A percentile compares a stretch with the other conserved stretches of the same genome.
phyloP scores from a whole-genome alignment of 1,140 invertebrate species.

The Papilio helenus region DNA sequence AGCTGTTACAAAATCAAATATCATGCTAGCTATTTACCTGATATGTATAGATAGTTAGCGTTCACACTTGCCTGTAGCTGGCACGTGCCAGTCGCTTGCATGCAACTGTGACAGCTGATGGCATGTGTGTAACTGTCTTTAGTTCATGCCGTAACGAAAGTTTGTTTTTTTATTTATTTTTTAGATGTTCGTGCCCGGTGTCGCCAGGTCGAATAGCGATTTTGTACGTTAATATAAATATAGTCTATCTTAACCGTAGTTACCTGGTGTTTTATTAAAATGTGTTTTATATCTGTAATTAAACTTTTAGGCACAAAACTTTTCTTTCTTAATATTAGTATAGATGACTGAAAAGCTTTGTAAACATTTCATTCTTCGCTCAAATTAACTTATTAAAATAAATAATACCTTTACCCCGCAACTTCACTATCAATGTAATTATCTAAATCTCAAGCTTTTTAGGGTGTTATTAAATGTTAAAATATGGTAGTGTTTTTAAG shows the following conservation, averaged over 20 bases:
- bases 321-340: not conserved
- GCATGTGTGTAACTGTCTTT: no score
- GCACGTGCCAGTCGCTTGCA: no score
- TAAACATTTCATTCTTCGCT: not conserved
- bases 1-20: no score
- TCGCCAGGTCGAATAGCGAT: conserved; percentile 1
- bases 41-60: no score
- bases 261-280: not conserved
- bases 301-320: not conserved
- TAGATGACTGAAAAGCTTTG: not conserved
- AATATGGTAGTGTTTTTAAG: not conserved
- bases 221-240: conserved; percentile 5
- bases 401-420: not conserved
- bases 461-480: not conserved
- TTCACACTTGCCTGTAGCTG: no score
- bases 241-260: not conserved
- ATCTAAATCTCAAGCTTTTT: not conserved
- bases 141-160: not conserved
- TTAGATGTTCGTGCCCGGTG: conserved; percentile 12
- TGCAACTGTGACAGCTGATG: no score
- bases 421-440: not conserved
- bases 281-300: not conserved
- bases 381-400: not conserved
- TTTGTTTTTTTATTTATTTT: conserved; percentile 3
- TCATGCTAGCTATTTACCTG: no score